phyloP scores from a whole-genome alignment of 2,113 vertebrate species.

The Monopterus albus region DNA sequence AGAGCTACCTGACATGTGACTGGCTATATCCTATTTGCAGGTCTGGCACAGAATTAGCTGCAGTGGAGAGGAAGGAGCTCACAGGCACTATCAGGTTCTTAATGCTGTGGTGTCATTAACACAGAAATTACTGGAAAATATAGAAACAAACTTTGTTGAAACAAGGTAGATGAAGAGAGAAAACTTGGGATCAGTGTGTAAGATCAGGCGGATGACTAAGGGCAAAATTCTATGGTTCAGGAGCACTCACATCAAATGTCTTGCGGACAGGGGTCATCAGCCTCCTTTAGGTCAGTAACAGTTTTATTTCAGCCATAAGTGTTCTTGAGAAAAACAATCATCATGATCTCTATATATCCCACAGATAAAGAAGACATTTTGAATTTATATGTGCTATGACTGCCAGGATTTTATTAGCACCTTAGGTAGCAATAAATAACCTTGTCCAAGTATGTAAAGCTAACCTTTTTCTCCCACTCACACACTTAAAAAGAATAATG shows the following conservation, averaged over 20 bases:
- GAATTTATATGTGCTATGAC: not conserved
- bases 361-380: not conserved
- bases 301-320: conserved; percentile 1
- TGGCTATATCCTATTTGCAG: conserved; percentile 66
- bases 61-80: not conserved
- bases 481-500: no score
- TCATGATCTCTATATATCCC: not conserved
- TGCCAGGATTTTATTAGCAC: no score
- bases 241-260: conserved; percentile 23
- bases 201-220: conserved; percentile 53
- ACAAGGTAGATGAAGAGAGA: conserved; percentile 24
- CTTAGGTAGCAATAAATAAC: not conserved
- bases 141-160: not conserved
- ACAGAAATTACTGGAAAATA: not conserved
- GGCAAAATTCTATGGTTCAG: conserved; percentile 44
- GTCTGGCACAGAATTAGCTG: conserved; percentile 49
- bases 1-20: conserved; percentile 36
- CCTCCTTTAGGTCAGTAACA: conserved; percentile 55
- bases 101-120: not conserved
- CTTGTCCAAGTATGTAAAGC: not conserved
- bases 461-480: no score
- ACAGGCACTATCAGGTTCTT: not conserved
- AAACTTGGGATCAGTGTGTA: conserved; percentile 58
- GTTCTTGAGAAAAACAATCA: not conserved
- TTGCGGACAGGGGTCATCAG: conserved; percentile 9